Conservation (phyloP, 2,888 invertebrate species). For the Aphodius sticticus region DNA sequence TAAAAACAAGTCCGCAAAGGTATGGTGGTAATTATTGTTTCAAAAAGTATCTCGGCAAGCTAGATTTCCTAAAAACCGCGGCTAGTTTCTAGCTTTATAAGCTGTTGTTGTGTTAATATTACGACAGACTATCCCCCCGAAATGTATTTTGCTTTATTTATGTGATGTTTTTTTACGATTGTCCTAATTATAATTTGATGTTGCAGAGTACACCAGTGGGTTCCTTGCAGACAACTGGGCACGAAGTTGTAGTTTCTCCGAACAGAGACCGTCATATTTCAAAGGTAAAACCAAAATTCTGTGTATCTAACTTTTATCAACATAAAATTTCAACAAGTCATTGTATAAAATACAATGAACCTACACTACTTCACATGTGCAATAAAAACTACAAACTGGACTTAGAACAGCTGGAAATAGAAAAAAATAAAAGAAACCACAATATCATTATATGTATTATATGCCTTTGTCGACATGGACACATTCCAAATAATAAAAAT, state of each 20-base stretch:
- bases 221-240: constrained; percentile 90
- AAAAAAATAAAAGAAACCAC: too few relatives aligned
- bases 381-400: too few relatives aligned
- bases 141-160: neutral
- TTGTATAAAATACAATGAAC: too few relatives aligned
- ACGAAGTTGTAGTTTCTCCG: constrained; percentile 90
- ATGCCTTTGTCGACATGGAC: too few relatives aligned
- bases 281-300: too few relatives aligned
- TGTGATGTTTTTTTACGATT: neutral
- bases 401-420: too few relatives aligned
- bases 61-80: neutral
- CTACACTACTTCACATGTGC: too few relatives aligned
- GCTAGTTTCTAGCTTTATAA: constrained; percentile 7
- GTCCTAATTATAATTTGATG: neutral
- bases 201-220: constrained; percentile 92
- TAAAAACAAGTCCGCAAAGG: constrained; percentile 88
- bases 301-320: too few relatives aligned
- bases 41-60: too few relatives aligned
- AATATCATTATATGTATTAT: too few relatives aligned
- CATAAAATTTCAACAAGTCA: too few relatives aligned
- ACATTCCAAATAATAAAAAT: too few relatives aligned
- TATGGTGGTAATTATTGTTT: constrained; percentile 54
- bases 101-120: neutral
- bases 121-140: neutral
- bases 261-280: constrained; percentile 86